Evolutionary conservation across 2,797 vertebrate genomes (phyloP).

Genomic region (Sebastes variabilis): DNA sequence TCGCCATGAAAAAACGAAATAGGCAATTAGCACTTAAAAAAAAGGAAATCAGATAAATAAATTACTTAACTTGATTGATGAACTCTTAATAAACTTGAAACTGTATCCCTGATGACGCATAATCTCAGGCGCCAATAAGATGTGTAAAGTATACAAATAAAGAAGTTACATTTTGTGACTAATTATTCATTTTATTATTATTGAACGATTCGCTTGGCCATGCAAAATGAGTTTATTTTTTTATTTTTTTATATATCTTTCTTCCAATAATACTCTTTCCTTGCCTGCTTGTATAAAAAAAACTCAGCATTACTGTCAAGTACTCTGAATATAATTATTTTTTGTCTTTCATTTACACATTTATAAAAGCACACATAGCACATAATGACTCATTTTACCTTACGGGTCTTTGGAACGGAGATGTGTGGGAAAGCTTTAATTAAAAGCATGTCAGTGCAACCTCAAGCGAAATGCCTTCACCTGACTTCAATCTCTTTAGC

Average conservation of each 20-base stretch:
- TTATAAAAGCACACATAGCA: conserved; percentile 68
- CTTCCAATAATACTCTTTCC: background rate
- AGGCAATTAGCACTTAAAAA: background rate
- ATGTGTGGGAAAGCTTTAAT: conserved; percentile 94
- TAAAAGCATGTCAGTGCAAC: conserved; percentile 94
- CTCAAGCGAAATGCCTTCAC: conserved; percentile 89
- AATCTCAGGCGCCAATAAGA: background rate
- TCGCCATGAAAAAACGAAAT: background rate
- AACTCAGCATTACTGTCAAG: conserved; percentile 84
- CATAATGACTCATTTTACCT: conserved; percentile 84
- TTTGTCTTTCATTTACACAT: conserved; percentile 55
- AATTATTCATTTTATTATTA: background rate
- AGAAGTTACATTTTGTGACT: background rate
- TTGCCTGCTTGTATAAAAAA: conserved; percentile 74
- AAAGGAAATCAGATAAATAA: no score
- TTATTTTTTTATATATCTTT: background rate
- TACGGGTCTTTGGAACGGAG: conserved; percentile 81
- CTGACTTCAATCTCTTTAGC: conserved; percentile 84
- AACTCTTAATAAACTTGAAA: background rate
- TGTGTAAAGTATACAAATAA: background rate
- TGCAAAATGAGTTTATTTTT: background rate
- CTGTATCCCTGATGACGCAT: background rate
- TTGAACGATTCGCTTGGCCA: background rate
- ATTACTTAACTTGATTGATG: background rate
- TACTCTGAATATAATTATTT: conserved; percentile 85